These are phyloP conservation scores for Anas bernieri DNA, from an alignment of 2,797 vertebrate species.

Conservation along the genomic window DNA sequence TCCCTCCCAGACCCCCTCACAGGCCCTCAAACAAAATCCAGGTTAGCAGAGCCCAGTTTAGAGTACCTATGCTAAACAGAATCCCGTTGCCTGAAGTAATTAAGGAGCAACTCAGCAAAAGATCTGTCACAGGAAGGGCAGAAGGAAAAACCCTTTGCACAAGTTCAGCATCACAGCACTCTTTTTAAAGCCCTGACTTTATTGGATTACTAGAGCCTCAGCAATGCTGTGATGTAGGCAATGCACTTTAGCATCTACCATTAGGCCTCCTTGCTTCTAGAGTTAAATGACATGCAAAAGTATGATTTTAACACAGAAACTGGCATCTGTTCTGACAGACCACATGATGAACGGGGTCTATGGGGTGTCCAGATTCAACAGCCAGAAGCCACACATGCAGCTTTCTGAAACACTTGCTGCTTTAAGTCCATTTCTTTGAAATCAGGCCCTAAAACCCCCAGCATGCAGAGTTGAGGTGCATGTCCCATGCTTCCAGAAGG, in stretches of 20 bases:
- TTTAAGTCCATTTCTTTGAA: not conserved
- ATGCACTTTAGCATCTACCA: too few relatives aligned
- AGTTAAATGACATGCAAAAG: not conserved
- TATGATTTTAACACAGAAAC: not conserved
- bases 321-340: not conserved
- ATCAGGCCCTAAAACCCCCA: not conserved
- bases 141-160: not conserved
- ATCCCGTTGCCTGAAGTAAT: not conserved
- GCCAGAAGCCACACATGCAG: not conserved
- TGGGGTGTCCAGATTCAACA: not conserved
- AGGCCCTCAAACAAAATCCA: not conserved
- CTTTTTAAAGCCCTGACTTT: not conserved
- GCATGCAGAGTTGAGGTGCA: not conserved
- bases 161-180: not conserved
- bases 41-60: not conserved
- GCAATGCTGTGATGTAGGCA: too few relatives aligned
- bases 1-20: not conserved
- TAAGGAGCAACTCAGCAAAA: not conserved
- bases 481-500: not conserved
- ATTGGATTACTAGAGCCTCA: too few relatives aligned
- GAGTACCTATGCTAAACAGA: not conserved
- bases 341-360: too few relatives aligned
- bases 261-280: not conserved
- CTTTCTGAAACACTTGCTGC: not conserved
- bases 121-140: not conserved